Conservation (phyloP, 2,797 vertebrate species). For the Argya squamiceps region DNA sequence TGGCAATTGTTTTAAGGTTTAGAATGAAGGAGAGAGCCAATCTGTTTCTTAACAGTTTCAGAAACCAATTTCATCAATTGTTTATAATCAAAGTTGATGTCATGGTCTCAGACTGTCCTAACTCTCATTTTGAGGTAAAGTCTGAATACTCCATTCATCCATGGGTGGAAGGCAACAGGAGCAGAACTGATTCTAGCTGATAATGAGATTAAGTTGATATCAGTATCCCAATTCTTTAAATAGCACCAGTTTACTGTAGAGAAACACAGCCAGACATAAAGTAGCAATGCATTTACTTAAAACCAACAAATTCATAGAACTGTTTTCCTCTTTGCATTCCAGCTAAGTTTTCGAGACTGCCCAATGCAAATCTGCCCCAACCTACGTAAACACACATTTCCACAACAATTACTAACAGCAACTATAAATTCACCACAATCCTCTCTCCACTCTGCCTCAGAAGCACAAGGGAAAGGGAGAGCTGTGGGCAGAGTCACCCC, state of each 20-base stretch:
- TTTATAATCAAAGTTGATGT: not conserved
- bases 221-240: not conserved
- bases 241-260: not conserved
- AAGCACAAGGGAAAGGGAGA: accelerated
- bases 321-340: not conserved
- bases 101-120: not conserved
- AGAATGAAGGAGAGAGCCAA: not conserved
- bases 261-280: not conserved
- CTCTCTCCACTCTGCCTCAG: not conserved
- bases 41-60: not conserved
- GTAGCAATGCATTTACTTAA: not conserved
- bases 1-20: not conserved
- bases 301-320: not conserved
- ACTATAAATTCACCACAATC: not conserved
- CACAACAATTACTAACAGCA: not conserved
- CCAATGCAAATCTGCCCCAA: not conserved
- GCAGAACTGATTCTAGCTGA: not conserved
- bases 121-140: not conserved
- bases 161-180: not conserved
- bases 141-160: not conserved
- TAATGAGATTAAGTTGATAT: not conserved
- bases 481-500: not conserved
- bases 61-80: not conserved
- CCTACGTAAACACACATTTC: not conserved
- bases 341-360: not conserved